phyloP scores from a whole-genome alignment of 1,140 invertebrate genomes.

The Drosophila melanica region DNA sequence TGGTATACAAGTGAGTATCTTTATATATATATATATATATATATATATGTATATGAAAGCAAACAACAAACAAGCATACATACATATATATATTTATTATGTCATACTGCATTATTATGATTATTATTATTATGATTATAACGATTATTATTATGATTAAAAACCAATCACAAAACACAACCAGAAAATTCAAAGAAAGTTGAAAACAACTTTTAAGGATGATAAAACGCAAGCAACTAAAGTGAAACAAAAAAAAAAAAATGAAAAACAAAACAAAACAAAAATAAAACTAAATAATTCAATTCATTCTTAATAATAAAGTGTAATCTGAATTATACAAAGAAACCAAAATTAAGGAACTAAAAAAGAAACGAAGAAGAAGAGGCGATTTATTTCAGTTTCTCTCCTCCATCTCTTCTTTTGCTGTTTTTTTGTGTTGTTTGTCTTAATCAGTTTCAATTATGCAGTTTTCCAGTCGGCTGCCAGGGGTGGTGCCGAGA shows the following conservation, averaged over 20 bases:
- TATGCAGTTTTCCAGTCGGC: conserved; percentile 28
- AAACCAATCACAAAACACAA: conserved; percentile 39
- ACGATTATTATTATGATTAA: conserved; percentile 64
- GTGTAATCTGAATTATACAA: conserved; percentile 83
- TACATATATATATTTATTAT: conserved; percentile 45
- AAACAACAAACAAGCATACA: too few relatives aligned
- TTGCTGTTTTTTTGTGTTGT: conserved; percentile 2
- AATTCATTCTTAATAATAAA: conserved; percentile 84
- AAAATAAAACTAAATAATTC: conserved; percentile 70
- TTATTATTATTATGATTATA: conserved; percentile 69
- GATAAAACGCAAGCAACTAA: conserved; percentile 23
- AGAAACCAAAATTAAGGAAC: conserved; percentile 34
- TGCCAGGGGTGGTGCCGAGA: not conserved
- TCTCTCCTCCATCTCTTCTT: not conserved
- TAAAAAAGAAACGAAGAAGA: conserved; percentile 4
- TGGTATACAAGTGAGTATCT: too few relatives aligned
- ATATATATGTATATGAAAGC: conserved; percentile 41
- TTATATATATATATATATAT: conserved; percentile 17
- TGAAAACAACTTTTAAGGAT: conserved; percentile 24
- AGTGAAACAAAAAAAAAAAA: conserved; percentile 31
- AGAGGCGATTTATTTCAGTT: not conserved
- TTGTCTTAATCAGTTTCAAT: conserved; percentile 16
- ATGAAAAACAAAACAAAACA: conserved; percentile 28
- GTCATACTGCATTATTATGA: conserved; percentile 73
- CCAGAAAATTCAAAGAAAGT: conserved; percentile 49